These are phyloP conservation scores for Drosophila sordidapex DNA, from an alignment of 2,888 invertebrate species.

Conservation along the genomic window DNA sequence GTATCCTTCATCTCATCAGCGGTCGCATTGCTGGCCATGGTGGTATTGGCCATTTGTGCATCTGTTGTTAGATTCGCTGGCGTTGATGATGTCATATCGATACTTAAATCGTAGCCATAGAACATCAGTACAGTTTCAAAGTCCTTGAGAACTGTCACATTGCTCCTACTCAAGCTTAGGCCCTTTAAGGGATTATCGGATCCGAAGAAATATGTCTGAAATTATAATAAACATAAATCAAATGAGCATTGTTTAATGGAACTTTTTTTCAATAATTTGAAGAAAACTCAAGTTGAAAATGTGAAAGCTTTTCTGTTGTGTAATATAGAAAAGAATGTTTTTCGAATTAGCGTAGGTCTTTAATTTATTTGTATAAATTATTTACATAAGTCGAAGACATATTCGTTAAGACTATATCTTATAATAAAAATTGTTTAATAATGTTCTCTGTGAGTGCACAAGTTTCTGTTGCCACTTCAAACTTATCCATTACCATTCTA, in stretches of 20 bases:
- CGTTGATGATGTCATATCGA: constrained; percentile 81
- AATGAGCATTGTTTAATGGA: background rate
- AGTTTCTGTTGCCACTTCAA: background rate
- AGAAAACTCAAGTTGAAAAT: background rate
- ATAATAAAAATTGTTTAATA: too few relatives aligned
- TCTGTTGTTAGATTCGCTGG: constrained; percentile 47
- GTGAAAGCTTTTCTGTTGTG: background rate
- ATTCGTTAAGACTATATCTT: too few relatives aligned
- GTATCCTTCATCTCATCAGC: constrained; percentile 47
- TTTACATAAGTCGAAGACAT: too few relatives aligned
- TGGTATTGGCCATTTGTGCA: constrained; percentile 31
- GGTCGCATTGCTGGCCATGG: constrained; percentile 45
- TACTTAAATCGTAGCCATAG: constrained; percentile 92
- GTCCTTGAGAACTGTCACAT: constrained; percentile 90
- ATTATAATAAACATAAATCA: background rate
- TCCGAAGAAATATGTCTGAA: constrained; percentile 92
- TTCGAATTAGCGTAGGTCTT: too few relatives aligned
- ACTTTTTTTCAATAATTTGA: background rate
- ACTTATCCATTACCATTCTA: background rate
- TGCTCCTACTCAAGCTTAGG: constrained; percentile 91
- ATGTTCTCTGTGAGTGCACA: too few relatives aligned
- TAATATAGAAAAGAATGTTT: background rate
- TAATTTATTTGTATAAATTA: too few relatives aligned
- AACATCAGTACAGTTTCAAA: constrained; percentile 91
- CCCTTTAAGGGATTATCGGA: constrained; percentile 93